A percentile compares a stretch with the other conserved stretches of the same genome.
phyloP scores from a whole-genome alignment of 2,888 invertebrate genomes.

The Phyto melanocephala region DNA sequence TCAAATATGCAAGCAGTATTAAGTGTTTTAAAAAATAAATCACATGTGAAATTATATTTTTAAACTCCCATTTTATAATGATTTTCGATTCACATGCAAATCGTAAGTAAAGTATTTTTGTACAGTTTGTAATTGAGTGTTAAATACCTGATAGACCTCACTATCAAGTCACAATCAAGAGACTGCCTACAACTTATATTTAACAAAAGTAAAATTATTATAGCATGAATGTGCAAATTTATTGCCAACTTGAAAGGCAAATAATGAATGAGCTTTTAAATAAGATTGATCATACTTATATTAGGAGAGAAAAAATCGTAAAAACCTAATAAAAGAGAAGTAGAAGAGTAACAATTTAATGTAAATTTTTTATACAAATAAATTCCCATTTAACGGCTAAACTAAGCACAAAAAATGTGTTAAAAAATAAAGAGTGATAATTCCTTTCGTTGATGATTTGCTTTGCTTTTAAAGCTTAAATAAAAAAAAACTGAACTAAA shows the following conservation, averaged over 20 bases:
- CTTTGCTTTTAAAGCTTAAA: neutral
- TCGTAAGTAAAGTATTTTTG: neutral
- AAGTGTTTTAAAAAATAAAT: too few relatives aligned
- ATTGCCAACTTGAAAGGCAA: slow-evolving; percentile 23
- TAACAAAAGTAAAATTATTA: neutral
- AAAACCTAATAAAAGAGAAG: neutral
- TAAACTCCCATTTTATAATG: neutral
- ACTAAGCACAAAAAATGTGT: neutral
- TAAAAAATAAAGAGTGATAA: slow-evolving; percentile 8
- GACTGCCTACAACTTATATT: neutral
- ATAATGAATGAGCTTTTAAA: slow-evolving; percentile 19
- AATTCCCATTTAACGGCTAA: slow-evolving; percentile 5
- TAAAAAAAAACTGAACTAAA: neutral
- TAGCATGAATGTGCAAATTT: slow-evolving; percentile 31
- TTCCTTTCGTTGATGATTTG: neutral
- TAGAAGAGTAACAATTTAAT: slow-evolving; percentile 39
- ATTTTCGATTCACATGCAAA: neutral
- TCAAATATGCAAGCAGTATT: neutral
- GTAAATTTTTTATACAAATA: slow-evolving; percentile 54
- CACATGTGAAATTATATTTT: slow-evolving; percentile 5
- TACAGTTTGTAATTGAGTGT: neutral
- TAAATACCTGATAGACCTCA: neutral
- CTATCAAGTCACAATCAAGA: neutral
- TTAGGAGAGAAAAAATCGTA: too few relatives aligned
- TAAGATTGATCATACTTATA: slow-evolving; percentile 28